These are phyloP conservation scores for Lasioglossum lativentre DNA, from an alignment of 2,888 invertebrate genomes.

Conservation along the genomic window DNA sequence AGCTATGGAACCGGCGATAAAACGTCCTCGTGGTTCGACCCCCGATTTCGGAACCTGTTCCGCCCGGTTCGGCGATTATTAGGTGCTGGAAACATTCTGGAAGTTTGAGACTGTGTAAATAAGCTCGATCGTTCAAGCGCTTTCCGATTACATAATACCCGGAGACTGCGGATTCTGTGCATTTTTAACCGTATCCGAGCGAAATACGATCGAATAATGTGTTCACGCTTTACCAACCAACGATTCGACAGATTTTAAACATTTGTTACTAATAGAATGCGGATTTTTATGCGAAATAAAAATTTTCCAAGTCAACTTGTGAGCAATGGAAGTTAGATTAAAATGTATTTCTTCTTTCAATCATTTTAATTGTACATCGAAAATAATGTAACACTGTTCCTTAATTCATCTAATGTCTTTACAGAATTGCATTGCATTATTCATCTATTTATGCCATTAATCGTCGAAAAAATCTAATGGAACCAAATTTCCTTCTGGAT, in stretches of 20 bases:
- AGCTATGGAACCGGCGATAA: background rate
- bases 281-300: background rate
- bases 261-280: background rate
- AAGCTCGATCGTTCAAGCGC: background rate
- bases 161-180: background rate
- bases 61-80: background rate
- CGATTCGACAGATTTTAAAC: background rate
- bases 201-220: background rate
- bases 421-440: too few species aligned
- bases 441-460: background rate
- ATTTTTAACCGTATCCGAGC: background rate
- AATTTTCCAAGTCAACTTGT: background rate
- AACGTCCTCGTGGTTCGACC: background rate
- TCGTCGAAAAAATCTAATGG: too few species aligned
- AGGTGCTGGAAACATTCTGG: background rate
- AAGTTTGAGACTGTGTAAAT: background rate
- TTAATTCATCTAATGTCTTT: background rate
- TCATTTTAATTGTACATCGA: background rate
- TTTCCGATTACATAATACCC: background rate
- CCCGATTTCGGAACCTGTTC: background rate
- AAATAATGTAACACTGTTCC: background rate
- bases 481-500: background rate
- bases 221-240: background rate
- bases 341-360: background rate
- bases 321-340: background rate